These are phyloP conservation scores for Tautogolabrus adspersus DNA, from an alignment of 2,113 vertebrate genomes.

Conservation along the genomic window DNA sequence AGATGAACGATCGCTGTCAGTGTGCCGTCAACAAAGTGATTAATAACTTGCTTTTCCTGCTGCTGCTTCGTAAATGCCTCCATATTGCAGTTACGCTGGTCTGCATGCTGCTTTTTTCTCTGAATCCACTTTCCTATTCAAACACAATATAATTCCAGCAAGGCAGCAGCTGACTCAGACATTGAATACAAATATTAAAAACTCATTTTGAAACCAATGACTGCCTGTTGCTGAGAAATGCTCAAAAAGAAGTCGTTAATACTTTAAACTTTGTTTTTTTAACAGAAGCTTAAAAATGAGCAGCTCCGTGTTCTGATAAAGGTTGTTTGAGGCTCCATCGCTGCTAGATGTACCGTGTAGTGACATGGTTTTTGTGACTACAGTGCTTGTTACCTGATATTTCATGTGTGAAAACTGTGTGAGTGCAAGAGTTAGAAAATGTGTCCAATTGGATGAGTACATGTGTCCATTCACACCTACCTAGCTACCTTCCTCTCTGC, in stretches of 20 bases:
- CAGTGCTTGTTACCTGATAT: constrained; percentile 17
- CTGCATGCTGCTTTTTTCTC: not conserved
- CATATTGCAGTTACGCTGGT: not conserved
- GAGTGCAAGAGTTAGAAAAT: constrained; percentile 19
- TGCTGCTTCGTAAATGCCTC: not conserved
- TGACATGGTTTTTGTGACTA: not conserved
- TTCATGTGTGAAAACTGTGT: constrained; percentile 22
- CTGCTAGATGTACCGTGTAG: constrained; percentile 1
- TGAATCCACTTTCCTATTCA: too few species aligned
- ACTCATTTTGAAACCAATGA: not conserved
- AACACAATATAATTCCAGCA: too few species aligned
- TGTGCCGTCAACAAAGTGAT: not conserved
- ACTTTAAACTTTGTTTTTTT: not conserved
- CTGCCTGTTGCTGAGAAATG: not conserved
- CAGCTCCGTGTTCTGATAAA: not conserved
- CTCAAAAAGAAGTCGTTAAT: not conserved
- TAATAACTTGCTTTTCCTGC: not conserved
- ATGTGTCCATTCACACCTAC: constrained; percentile 31
- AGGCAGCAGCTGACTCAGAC: not conserved
- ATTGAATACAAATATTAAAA: too few species aligned
- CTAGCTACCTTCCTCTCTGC: constrained; percentile 6
- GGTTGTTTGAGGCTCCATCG: not conserved
- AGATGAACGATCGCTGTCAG: not conserved
- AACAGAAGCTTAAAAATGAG: not conserved
- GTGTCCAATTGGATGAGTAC: constrained; percentile 11